Base-by-base conservation (phyloP, 2,888 invertebrate species). In the Macrophya alboannulata region DNA sequence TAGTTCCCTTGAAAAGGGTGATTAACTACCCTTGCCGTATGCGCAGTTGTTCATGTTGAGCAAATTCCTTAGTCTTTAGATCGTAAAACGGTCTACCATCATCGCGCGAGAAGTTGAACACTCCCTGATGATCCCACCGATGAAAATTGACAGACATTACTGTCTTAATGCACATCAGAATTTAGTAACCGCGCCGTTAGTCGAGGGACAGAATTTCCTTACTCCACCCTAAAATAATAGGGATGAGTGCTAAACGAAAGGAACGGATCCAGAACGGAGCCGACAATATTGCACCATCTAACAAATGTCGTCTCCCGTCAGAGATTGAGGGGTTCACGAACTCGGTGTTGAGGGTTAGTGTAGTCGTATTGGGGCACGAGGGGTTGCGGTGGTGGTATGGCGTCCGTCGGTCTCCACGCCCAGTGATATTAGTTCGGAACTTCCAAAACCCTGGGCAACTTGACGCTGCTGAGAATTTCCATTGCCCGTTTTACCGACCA, bases 391-490 rank as follows among this genome's bases (percentile, higher is more conserved):
- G 45, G 21, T 40, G 55, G 51, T 25, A 77, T 55, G 55, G 51
- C 77, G 37, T 77, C 77, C 45, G 45, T 74, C 31, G 74, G 25
- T 45, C 74, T 45, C 43, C 9, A 10, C 72, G 45, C 31, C 31
- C 40, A 62, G 81, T 62, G 81, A 81, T 81, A 81, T 81, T 81
- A 81, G 81, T 81, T 81, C 21, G 10, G 81, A 81, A 81, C 81
- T 81, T 81, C 81, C 15, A 15, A 21, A 81, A 59, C 81, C 55
- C 77, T 55, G 48, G 51, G 55, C 77, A 77, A 77, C 77, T 77
- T 77, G 77, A 43, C 55, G 74, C 21, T 74, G 21, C 74, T 12
- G n/a, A 62, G 62, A 62, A 25, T 45, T 25, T 72, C 40, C 43
- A 9, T 9, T 37, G 71, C 21, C 21, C 43, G 45, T 74, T 74